Percentiles rank a stretch among this genome's conserved stretches.
Evolutionary conservation across 2,797 vertebrate species (phyloP).

Genomic region (Pseudotriccus pelzelni): DNA sequence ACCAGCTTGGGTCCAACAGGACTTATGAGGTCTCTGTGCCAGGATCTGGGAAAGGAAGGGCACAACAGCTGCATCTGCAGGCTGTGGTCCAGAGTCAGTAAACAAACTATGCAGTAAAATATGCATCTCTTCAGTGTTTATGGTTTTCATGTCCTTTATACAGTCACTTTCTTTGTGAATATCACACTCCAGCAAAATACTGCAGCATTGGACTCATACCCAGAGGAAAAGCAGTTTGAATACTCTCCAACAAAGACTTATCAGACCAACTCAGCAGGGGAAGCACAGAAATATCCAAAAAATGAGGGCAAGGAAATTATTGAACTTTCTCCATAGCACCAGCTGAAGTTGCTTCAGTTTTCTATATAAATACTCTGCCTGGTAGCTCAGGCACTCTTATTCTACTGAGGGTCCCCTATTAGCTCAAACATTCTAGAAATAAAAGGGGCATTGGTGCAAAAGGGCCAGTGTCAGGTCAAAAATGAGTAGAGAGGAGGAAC

Average conservation of each 20-base stretch:
- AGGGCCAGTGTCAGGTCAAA: not conserved
- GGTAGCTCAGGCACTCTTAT: not conserved
- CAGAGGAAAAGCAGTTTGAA: not conserved
- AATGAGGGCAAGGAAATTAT: not conserved
- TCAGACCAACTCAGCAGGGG: not conserved
- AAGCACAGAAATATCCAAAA: not conserved
- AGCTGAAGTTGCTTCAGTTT: not conserved
- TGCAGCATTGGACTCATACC: not conserved
- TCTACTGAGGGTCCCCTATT: not conserved
- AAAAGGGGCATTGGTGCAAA: not conserved
- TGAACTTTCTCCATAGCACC: not conserved
- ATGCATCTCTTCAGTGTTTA: not conserved
- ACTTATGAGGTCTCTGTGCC: not conserved
- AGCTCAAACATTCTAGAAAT: not conserved
- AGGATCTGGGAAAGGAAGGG: not conserved
- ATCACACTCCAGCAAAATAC: not conserved
- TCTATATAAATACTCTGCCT: not conserved
- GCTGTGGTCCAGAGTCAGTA: not conserved
- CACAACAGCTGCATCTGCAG: not conserved
- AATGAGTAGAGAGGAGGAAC: not conserved
- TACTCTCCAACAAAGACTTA: not conserved
- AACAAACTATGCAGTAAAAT: not conserved
- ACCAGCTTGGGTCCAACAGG: not conserved
- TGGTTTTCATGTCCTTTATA: not conserved
- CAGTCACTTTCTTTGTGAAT: not conserved